phyloP scores from a whole-genome alignment of 35 echinoderm and acorn worm genomes.

The Acanthaster planci region DNA sequence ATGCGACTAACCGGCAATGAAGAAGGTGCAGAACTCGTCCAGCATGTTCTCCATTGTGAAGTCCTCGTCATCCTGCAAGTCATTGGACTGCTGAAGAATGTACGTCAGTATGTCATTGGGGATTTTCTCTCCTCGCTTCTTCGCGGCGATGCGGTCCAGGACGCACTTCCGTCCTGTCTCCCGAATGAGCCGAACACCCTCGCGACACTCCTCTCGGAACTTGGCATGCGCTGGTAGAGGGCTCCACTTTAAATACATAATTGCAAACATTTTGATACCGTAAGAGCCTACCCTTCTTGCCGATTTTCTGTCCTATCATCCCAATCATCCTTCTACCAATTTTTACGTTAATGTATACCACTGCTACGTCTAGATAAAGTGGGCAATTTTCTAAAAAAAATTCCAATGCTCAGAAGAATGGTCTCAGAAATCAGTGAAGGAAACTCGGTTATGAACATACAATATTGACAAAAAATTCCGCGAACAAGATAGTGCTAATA shows the following conservation, averaged over 20 bases:
- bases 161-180: slow-evolving; percentile 58
- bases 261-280: too few relatives aligned
- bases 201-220: slow-evolving; percentile 13
- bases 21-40: slow-evolving; percentile 76
- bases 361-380: too few relatives aligned
- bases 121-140: slow-evolving; percentile 32
- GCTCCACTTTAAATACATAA: not conserved
- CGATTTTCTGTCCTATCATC: too few relatives aligned
- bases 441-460: too few relatives aligned
- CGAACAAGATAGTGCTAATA: too few relatives aligned
- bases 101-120: slow-evolving; percentile 66
- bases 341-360: too few relatives aligned
- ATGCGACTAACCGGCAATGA: slow-evolving; percentile 54
- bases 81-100: slow-evolving; percentile 43
- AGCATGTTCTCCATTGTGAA: slow-evolving; percentile 72
- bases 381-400: too few relatives aligned
- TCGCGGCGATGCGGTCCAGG: slow-evolving; percentile 50
- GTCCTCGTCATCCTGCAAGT: slow-evolving; percentile 15
- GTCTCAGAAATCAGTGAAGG: too few relatives aligned
- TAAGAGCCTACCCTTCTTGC: too few relatives aligned
- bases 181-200: slow-evolving; percentile 28
- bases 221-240: not conserved
- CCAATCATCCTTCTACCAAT: too few relatives aligned
- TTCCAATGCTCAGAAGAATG: too few relatives aligned
- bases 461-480: too few relatives aligned